Evolutionary conservation across 30 jellyfish, hydroid and myxozoan genomes (phyloP).

Genomic region (Pelagia noctiluca): DNA sequence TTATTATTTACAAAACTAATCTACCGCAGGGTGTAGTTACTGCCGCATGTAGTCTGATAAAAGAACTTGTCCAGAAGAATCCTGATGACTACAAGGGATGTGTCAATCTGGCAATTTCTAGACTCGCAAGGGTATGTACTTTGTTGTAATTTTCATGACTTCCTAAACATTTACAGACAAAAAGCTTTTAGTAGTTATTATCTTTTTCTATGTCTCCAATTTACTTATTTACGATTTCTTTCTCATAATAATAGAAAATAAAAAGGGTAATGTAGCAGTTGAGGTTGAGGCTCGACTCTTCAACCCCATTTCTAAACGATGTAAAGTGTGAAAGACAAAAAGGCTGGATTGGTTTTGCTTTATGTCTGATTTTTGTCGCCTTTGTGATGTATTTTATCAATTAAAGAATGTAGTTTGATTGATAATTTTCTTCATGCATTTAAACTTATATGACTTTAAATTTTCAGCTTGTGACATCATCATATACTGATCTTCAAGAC

Average conservation of each 20-base stretch:
- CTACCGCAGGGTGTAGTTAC: conserved; percentile 92
- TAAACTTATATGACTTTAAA: background rate
- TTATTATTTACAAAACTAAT: background rate
- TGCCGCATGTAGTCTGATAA: conserved; percentile 86
- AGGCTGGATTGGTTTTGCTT: too few relatives aligned
- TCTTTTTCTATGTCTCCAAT: too few relatives aligned
- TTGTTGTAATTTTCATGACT: background rate
- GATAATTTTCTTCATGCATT: background rate
- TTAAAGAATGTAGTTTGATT: background rate
- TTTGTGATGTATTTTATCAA: too few relatives aligned
- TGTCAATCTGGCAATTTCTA: conserved; percentile 83
- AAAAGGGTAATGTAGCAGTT: too few relatives aligned
- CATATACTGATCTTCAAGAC: conserved; percentile 91
- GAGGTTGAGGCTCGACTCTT: too few relatives aligned
- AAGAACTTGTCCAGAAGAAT: conserved; percentile 80
- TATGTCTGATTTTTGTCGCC: too few relatives aligned
- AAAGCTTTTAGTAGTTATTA: too few relatives aligned
- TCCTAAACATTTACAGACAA: too few relatives aligned
- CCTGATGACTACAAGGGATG: conserved; percentile 96
- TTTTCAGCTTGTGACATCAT: conserved; percentile 90
- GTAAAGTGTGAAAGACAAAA: too few relatives aligned
- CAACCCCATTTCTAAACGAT: too few relatives aligned
- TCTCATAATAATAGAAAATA: too few relatives aligned
- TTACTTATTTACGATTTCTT: too few relatives aligned
- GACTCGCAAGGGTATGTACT: conserved; percentile 84